Evolutionary conservation across 2,797 vertebrate genomes (phyloP).

Genomic region (Periophthalmus magnuspinnatus): DNA sequence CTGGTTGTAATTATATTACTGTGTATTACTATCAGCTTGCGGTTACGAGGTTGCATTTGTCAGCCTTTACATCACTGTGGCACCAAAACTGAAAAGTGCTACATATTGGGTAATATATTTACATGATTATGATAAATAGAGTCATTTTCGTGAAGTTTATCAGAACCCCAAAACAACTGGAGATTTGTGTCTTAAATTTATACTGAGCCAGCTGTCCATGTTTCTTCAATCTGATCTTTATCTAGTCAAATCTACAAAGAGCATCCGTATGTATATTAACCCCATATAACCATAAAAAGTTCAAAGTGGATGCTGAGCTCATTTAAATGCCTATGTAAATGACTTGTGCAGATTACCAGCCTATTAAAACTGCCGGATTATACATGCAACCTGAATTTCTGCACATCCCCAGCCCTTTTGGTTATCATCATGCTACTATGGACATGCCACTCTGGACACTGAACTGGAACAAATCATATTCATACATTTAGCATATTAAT

Average conservation of each 20-base stretch:
- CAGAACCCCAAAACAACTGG: neutral
- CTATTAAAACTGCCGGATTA: slow-evolving; percentile 63
- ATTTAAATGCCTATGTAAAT: slow-evolving; percentile 58
- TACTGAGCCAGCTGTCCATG: neutral
- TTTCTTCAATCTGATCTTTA: neutral
- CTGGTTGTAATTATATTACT: neutral
- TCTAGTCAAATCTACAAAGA: slow-evolving; percentile 9
- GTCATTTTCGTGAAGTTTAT: neutral
- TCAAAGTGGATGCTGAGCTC: slow-evolving; percentile 27
- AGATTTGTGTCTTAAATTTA: neutral
- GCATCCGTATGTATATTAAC: slow-evolving; percentile 1
- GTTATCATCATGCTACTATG: slow-evolving; percentile 56
- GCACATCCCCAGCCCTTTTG: slow-evolving; percentile 42
- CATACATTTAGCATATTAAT: slow-evolving; percentile 75
- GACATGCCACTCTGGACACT: slow-evolving; percentile 61
- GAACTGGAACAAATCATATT: slow-evolving; percentile 72
- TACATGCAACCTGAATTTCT: slow-evolving; percentile 58
- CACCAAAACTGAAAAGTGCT: neutral
- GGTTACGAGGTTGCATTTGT: neutral
- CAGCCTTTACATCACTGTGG: neutral
- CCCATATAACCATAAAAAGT: slow-evolving; percentile 15
- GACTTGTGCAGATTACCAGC: slow-evolving; percentile 53
- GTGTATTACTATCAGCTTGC: neutral
- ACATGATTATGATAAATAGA: neutral
- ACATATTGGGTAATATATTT: neutral